Evolutionary conservation across 2,113 vertebrate genomes (phyloP), one percentile per base, ranked within the genome.

Genomic region (Bagarius yarrelli): DNA sequence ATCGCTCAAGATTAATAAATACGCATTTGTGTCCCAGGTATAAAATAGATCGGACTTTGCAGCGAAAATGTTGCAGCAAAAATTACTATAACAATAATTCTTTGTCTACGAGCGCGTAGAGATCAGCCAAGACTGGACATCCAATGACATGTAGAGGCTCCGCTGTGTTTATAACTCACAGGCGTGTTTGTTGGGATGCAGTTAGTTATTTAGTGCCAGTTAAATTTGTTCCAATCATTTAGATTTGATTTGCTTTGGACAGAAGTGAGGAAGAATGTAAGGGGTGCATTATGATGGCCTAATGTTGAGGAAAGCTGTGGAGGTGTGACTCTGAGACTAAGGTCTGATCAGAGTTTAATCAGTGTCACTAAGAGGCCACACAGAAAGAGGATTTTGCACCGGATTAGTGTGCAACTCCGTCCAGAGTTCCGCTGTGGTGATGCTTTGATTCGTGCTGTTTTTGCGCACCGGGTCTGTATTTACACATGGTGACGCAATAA

Each of bases 341-440:
- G 78, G 87, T 89, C 90, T 91, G 89, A 91, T 90, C 70, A 75
- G 82, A 84, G 86, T 88, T 85, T 89, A 88, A 91, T 87, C 73
- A 81, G 88, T 88, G 90, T 89, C 90, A 86, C 59, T 76, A 47
- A 47, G 52, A 83, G 83, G 85, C 85, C 88, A 85, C 84, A 87
- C 87, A 86, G 53, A 59, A 84, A 79, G 85, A 82, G 91, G 91
- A 93, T 93, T 47, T 47, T 93, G 90, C 85, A 71, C 82, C 77
- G 91, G 92, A 93, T 93, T 92, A 93, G 87, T 85, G 53, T 69
- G 76, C 81, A 87, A 86, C 91, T 91, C 90, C 91, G 89, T 32
- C 85, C 32, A 78, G 76, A 79, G 36, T 8, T 21, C 25, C n/a
- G 13, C 47, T 6, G 11, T 66, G 47, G 18, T 18, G 25, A 30